These are phyloP conservation scores for Momotus momota DNA, from an alignment of 2,797 vertebrate genomes.

Conservation along the genomic window DNA sequence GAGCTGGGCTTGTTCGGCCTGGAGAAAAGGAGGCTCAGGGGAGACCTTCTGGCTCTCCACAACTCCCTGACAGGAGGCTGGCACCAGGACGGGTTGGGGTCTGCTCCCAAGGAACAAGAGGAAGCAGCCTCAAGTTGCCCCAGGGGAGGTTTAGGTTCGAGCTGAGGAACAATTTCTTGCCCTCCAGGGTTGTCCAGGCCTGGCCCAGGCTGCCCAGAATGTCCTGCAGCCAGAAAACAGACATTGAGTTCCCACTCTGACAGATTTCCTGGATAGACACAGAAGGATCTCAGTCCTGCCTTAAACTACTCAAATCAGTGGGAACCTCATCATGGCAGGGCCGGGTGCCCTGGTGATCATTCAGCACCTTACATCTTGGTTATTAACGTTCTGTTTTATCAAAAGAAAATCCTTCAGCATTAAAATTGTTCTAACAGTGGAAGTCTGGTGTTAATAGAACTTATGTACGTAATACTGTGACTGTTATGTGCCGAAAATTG, in stretches of 20 bases:
- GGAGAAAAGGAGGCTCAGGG: too few relatives aligned
- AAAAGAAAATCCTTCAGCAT: background rate
- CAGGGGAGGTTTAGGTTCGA: too few relatives aligned
- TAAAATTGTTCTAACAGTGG: background rate
- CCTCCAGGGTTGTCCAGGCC: too few relatives aligned
- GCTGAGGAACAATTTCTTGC: too few relatives aligned
- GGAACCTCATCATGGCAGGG: background rate
- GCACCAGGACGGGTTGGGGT: too few relatives aligned
- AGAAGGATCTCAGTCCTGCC: background rate
- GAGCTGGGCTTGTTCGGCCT: too few relatives aligned
- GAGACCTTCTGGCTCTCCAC: too few relatives aligned
- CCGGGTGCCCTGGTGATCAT: background rate
- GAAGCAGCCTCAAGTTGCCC: too few relatives aligned
- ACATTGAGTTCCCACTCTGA: background rate
- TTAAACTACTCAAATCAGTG: background rate
- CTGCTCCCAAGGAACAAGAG: too few relatives aligned
- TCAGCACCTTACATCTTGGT: background rate
- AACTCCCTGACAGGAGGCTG: too few relatives aligned
- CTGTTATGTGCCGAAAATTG: background rate
- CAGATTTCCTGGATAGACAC: background rate
- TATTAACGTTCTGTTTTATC: background rate
- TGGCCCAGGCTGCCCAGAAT: too few relatives aligned
- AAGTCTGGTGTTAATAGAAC: background rate
- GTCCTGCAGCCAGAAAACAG: background rate
- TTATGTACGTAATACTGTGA: background rate